Evolutionary conservation across 2,888 invertebrate genomes (phyloP).

Genomic region (Synanthedon tipuliformis): DNA sequence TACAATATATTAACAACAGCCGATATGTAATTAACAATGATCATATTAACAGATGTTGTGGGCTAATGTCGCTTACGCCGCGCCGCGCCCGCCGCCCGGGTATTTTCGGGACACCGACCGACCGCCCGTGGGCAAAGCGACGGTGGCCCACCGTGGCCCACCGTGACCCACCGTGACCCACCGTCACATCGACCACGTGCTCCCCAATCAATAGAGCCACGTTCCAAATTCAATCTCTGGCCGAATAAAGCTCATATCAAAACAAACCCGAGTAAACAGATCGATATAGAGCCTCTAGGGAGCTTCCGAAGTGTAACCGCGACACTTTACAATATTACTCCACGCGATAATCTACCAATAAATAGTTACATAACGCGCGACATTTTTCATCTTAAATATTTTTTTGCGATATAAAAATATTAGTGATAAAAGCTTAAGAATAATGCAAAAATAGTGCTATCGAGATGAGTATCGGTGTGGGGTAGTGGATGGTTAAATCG

Average conservation of each 20-base stretch:
- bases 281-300: conserved; percentile 28
- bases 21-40: conserved; percentile 71
- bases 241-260: conserved; percentile 7
- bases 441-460: too few species aligned
- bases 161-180: conserved; percentile 25
- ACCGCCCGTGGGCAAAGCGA: conserved; percentile 25
- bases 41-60: conserved; percentile 71
- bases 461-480: conserved; percentile 6
- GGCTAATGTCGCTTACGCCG: conserved; percentile 63
- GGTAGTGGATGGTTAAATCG: conserved; percentile 28
- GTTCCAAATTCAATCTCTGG: not conserved
- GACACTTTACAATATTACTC: not conserved
- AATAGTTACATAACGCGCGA: too few species aligned
- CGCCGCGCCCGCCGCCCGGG: conserved; percentile 64
- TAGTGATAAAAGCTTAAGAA: too few species aligned
- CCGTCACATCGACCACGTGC: not conserved
- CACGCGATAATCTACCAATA: not conserved
- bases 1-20: conserved; percentile 67
- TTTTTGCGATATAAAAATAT: too few species aligned
- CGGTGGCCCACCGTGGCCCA: conserved; percentile 12
- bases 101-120: conserved; percentile 59
- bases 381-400: too few species aligned
- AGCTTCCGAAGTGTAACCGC: not conserved
- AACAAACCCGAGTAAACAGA: conserved; percentile 57
- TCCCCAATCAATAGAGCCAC: not conserved